Evolutionary conservation across 2,888 invertebrate species (phyloP).

Genomic region (Ormyrus nitidulus): DNA sequence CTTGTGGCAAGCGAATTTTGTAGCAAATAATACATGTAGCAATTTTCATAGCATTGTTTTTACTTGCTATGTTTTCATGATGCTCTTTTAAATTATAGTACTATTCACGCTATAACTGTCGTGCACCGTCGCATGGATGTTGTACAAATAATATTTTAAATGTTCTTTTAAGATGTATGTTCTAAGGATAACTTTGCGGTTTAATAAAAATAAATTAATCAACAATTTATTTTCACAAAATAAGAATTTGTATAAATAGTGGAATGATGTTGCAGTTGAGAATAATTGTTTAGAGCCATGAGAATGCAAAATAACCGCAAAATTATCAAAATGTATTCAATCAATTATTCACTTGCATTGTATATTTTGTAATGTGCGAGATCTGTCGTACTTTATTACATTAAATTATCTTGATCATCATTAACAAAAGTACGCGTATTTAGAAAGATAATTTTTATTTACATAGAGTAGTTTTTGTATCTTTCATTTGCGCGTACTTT

Average conservation of each 20-base stretch:
- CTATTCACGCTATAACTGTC: conserved; percentile 40
- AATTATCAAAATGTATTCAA: neutral
- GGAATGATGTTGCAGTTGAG: too few species aligned
- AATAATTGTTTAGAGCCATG: too few species aligned
- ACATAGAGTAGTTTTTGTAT: neutral
- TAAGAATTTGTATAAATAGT: too few species aligned
- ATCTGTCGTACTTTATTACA: neutral
- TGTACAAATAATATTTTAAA: conserved; percentile 27
- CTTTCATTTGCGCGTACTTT: conserved; percentile 6
- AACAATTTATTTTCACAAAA: too few species aligned
- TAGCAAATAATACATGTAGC: conserved; percentile 40
- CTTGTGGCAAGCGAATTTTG: conserved; percentile 61
- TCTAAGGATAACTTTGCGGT: too few species aligned
- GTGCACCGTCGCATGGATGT: conserved; percentile 57
- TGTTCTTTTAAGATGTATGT: neutral
- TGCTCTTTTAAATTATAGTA: conserved; percentile 12
- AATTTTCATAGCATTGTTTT: conserved; percentile 36
- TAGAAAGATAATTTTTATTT: neutral
- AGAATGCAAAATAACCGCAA: too few species aligned
- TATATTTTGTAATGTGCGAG: conserved; percentile 7
- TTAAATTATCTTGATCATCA: neutral
- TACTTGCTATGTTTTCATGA: conserved; percentile 32
- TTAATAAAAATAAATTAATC: too few species aligned
- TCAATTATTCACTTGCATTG: neutral
- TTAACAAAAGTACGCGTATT: neutral